Conservation (phyloP, 2,888 invertebrate genomes). For the Cataglyphis altisquamis region DNA sequence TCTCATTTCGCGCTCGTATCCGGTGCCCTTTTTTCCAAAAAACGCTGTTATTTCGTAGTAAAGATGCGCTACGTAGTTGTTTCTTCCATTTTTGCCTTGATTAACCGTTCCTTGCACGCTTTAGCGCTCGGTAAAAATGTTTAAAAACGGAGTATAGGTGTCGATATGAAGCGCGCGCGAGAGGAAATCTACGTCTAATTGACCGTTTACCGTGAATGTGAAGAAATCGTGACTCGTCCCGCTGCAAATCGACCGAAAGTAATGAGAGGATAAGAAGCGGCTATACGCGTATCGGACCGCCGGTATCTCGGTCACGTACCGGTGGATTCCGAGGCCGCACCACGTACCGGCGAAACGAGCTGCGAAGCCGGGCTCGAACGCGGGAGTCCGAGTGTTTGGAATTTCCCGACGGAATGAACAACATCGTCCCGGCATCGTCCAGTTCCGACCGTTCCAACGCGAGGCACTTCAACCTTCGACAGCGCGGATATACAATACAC, state of each 20-base stretch:
- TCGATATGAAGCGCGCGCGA: background rate
- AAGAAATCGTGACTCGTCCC: conserved; percentile 38
- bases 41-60: conserved; percentile 27
- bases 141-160: background rate
- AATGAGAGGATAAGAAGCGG: conserved; percentile 66
- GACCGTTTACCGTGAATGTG: conserved; percentile 25
- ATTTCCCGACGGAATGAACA: conserved; percentile 68
- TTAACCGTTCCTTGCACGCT: background rate
- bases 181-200: conserved; percentile 11
- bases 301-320: conserved; percentile 74
- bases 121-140: background rate
- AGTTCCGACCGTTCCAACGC: background rate
- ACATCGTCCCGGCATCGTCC: conserved; percentile 36
- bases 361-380: conserved; percentile 70
- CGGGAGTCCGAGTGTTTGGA: conserved; percentile 69
- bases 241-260: conserved; percentile 48
- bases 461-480: background rate
- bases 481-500: conserved; percentile 24
- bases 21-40: conserved; percentile 1
- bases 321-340: conserved; percentile 73
- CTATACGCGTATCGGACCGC: conserved; percentile 27
- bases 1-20: conserved; percentile 12
- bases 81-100: conserved; percentile 12
- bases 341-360: conserved; percentile 77
- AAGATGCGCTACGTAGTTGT: background rate